Conservation (phyloP, 2,888 invertebrate species). For the Netelia fuscicornis region DNA sequence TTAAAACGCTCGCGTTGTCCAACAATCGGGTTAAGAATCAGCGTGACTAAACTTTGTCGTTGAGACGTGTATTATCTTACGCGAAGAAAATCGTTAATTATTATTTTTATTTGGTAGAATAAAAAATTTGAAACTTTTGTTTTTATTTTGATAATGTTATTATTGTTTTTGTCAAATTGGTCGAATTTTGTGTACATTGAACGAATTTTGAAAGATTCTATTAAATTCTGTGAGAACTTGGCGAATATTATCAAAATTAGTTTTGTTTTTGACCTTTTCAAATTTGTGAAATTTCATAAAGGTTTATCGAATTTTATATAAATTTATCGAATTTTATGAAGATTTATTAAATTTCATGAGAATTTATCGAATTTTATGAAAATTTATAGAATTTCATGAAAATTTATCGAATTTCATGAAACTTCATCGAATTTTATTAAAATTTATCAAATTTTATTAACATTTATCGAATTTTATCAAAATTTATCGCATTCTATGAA, state of each 20-base stretch:
- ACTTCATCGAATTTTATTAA: too few relatives aligned
- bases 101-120: not conserved
- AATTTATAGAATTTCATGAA: too few relatives aligned
- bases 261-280: too few relatives aligned
- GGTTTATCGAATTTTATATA: too few relatives aligned
- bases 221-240: too few relatives aligned
- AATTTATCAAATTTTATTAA: not conserved
- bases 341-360: too few relatives aligned
- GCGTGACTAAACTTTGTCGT: not conserved
- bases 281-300: too few relatives aligned
- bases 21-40: constrained; percentile 34
- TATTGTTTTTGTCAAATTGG: not conserved
- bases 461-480: not conserved
- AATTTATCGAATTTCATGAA: too few relatives aligned
- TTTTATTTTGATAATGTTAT: not conserved
- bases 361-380: too few relatives aligned
- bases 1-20: constrained; percentile 5
- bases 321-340: too few relatives aligned
- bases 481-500: too few relatives aligned
- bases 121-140: not conserved
- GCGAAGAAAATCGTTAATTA: not conserved
- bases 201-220: not conserved
- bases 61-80: not conserved
- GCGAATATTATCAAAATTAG: too few relatives aligned
- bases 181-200: not conserved